These are phyloP conservation scores for Phoeniculus purpureus DNA, from an alignment of 2,797 vertebrate species.

Conservation along the genomic window DNA sequence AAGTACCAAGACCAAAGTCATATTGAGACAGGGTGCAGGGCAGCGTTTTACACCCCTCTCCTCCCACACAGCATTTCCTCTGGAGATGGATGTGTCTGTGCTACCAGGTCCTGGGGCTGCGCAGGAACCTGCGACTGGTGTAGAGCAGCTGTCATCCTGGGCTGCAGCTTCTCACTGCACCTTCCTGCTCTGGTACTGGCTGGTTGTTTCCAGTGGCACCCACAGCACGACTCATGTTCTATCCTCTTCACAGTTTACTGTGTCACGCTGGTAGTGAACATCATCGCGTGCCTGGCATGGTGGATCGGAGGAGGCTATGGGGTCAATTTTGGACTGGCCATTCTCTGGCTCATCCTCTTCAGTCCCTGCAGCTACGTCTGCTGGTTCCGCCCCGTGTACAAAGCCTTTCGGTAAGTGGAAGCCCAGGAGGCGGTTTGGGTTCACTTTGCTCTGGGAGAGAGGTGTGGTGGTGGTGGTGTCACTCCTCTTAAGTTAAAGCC, in stretches of 20 bases:
- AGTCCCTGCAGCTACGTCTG: conserved; percentile 92
- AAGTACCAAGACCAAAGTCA: neutral
- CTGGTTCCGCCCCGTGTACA: conserved; percentile 96
- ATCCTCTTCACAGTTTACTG: conserved; percentile 86
- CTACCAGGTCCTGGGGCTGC: neutral
- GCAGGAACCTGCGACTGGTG: fast-evolving
- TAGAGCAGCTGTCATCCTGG: neutral
- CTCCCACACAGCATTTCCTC: neutral
- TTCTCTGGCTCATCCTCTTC: conserved; percentile 93
- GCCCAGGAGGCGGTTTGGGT: fast-evolving
- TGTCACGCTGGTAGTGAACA: conserved; percentile 84
- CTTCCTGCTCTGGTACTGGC: fast-evolving
- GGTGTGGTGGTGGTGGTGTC: neutral
- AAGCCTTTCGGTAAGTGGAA: conserved; percentile 89
- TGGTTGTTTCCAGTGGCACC: neutral
- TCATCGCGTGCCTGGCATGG: conserved; percentile 93
- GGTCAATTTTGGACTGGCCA: conserved; percentile 87
- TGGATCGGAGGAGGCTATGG: conserved; percentile 86
- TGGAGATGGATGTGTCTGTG: neutral
- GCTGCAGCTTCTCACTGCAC: neutral
- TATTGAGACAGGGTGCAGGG: neutral
- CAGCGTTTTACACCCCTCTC: too few relatives aligned
- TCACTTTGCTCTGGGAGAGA: neutral
- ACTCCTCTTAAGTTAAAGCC: neutral
- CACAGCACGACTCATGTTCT: fast-evolving